Percentiles rank a stretch among this genome's conserved stretches.
phyloP scores from a whole-genome alignment of 2,113 vertebrate genomes.

The Orientallactaga bullata region DNA sequence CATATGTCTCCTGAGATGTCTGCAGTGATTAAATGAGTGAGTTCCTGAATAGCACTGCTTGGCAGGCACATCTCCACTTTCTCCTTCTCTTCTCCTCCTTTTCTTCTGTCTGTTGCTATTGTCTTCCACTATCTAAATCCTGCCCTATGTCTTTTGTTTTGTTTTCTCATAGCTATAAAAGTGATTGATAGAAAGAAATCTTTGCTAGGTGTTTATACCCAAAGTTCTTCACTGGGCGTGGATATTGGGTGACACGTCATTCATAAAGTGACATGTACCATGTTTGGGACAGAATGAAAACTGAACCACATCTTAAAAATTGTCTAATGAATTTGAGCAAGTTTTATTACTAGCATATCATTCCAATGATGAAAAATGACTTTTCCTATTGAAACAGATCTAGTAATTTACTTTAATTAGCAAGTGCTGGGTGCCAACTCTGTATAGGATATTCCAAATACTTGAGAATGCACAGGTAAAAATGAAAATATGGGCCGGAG shows the following conservation, averaged over 20 bases:
- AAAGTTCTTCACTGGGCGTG: neutral
- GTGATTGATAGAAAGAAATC: neutral
- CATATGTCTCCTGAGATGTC: neutral
- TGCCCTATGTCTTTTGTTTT: neutral
- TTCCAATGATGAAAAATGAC: neutral
- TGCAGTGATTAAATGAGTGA: neutral
- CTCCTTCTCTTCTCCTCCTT: neutral
- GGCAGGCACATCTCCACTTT: neutral
- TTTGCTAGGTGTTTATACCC: neutral
- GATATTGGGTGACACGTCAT: neutral
- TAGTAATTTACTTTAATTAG: conserved; percentile 19
- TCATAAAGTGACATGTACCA: no score
- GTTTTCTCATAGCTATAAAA: neutral
- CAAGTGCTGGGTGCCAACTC: neutral
- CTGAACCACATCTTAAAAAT: neutral
- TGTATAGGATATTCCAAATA: neutral
- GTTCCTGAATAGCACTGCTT: neutral
- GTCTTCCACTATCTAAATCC: neutral
- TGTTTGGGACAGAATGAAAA: neutral
- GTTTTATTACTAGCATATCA: neutral
- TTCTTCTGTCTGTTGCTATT: neutral
- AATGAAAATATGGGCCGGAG: conserved; percentile 22
- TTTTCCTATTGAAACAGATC: neutral
- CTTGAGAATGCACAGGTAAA: neutral
- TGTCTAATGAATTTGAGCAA: neutral